A percentile compares a stretch with the other conserved stretches of the same genome.
Evolutionary conservation across 2,797 vertebrate species (phyloP).

Genomic region (Oreonectes daqikongensis): DNA sequence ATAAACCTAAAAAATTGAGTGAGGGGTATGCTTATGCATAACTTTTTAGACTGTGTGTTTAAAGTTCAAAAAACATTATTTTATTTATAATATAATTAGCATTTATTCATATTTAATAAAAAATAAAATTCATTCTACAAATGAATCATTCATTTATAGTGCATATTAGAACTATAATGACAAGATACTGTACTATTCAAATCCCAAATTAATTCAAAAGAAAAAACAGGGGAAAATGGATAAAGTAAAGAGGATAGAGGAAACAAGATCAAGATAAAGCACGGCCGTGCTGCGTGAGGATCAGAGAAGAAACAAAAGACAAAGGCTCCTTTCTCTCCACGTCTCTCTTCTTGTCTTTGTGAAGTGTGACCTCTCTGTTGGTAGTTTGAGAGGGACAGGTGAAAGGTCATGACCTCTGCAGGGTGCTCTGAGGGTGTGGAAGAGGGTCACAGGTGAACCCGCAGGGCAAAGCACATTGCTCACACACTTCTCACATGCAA

Average conservation of each 20-base stretch:
- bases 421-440: slow-evolving; percentile 24
- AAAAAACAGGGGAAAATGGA: slow-evolving; percentile 35
- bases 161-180: too few species aligned
- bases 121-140: too few species aligned
- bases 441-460: slow-evolving; percentile 29
- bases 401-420: slow-evolving; percentile 35
- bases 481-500: slow-evolving; percentile 9
- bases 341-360: not conserved
- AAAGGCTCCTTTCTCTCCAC: not conserved
- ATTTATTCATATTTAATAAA: too few species aligned
- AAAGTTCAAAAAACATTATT: too few species aligned
- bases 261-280: not conserved
- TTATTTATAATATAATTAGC: too few species aligned
- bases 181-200: too few species aligned
- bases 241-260: slow-evolving; percentile 31
- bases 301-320: slow-evolving; percentile 11
- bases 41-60: too few species aligned
- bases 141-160: too few species aligned
- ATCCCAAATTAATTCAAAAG: not conserved
- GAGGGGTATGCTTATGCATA: too few species aligned
- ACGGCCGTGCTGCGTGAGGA: not conserved
- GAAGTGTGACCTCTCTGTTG: slow-evolving; percentile 33
- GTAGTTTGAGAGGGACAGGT: slow-evolving; percentile 34
- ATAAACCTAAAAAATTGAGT: too few species aligned
- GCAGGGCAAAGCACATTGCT: slow-evolving; percentile 18